Evolutionary conservation across 1,140 invertebrate species (phyloP).

Genomic region (Drosophila melanogaster): DNA sequence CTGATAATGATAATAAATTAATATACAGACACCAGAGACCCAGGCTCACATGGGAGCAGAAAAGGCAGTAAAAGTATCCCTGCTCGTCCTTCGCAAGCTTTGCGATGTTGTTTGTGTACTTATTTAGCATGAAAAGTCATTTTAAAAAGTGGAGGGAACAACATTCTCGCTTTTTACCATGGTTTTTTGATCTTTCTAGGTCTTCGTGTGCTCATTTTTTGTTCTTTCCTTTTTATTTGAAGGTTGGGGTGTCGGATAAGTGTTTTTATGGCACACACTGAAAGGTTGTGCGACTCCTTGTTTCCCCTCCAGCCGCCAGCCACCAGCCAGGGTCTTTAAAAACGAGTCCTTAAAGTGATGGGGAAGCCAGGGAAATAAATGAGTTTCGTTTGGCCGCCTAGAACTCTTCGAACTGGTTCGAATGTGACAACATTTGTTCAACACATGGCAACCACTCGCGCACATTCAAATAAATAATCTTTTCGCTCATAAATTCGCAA

Average conservation of each 20-base stretch:
- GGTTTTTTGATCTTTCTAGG: slow-evolving; percentile 59
- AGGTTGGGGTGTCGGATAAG: slow-evolving; percentile 36
- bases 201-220: slow-evolving; percentile 18
- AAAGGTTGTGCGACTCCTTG: slow-evolving; percentile 10
- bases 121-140: slow-evolving; percentile 83
- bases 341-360: slow-evolving; percentile 18
- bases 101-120: slow-evolving; percentile 59
- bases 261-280: slow-evolving; percentile 61
- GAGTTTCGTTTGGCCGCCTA: slow-evolving; percentile 22
- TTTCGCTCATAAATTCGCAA: slow-evolving; percentile 78
- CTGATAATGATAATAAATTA: slow-evolving; percentile 84
- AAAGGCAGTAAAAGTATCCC: slow-evolving; percentile 24
- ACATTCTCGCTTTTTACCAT: slow-evolving; percentile 33
- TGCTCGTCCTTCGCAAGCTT: neutral
- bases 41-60: slow-evolving; percentile 38
- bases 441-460: slow-evolving; percentile 47
- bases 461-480: slow-evolving; percentile 75
- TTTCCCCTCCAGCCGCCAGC: too few species aligned
- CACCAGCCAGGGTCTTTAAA: slow-evolving; percentile 7
- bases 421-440: slow-evolving; percentile 48
- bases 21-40: slow-evolving; percentile 63
- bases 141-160: slow-evolving; percentile 67
- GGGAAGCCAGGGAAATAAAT: slow-evolving; percentile 16
- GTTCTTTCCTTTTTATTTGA: slow-evolving; percentile 10
- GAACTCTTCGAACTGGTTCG: slow-evolving; percentile 30